Evolutionary conservation across 2,888 invertebrate species (phyloP).

Genomic region (Cremastobaeus sp.): DNA sequence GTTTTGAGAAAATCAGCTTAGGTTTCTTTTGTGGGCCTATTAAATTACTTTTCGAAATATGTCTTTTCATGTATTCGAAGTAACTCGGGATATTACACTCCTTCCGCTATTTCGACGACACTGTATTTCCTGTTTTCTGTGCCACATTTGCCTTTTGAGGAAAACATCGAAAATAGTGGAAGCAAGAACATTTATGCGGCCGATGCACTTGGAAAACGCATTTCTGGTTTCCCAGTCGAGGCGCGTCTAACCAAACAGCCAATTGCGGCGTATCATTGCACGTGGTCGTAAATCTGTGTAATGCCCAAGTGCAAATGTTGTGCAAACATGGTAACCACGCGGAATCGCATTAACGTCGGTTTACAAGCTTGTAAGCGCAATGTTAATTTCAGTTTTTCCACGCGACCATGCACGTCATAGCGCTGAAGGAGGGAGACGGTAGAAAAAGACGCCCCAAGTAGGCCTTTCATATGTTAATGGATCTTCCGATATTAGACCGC

Average conservation of each 20-base stretch:
- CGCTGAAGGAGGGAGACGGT: constrained; percentile 6
- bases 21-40: constrained; percentile 29
- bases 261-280: constrained; percentile 26
- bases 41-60: constrained; percentile 41
- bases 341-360: constrained; percentile 60
- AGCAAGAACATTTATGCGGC: no score
- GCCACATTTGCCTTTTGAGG: constrained; percentile 19
- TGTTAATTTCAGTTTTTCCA: constrained; percentile 50
- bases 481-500: constrained; percentile 70
- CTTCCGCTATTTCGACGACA: constrained; percentile 42
- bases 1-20: constrained; percentile 47
- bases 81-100: constrained; percentile 31
- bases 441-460: constrained; percentile 8
- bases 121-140: constrained; percentile 31
- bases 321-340: constrained; percentile 48
- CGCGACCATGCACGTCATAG: constrained; percentile 11
- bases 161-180: constrained; percentile 5
- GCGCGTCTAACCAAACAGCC: not conserved
- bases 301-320: constrained; percentile 44
- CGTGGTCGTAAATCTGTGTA: constrained; percentile 41
- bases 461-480: constrained; percentile 61
- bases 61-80: constrained; percentile 35
- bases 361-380: constrained; percentile 61
- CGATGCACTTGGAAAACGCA: no score
- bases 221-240: no score